Conservation (phyloP, 2,888 invertebrate species). For the Drosophila limbata region DNA sequence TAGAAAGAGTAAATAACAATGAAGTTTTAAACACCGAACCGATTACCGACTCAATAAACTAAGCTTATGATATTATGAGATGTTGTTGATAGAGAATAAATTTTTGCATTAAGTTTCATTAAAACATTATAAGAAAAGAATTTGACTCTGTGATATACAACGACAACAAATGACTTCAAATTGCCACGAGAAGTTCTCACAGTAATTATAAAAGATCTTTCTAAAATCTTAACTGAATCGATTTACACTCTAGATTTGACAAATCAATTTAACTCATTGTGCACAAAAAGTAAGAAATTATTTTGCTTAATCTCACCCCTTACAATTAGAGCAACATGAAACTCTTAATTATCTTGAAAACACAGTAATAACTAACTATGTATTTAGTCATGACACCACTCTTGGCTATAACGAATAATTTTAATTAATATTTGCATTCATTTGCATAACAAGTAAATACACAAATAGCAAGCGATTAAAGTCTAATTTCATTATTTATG, state of each 20-base stretch:
- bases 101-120: no score
- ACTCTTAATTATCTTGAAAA: not conserved
- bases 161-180: not conserved
- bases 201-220: not conserved
- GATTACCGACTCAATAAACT: no score
- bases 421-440: conserved; percentile 50
- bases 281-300: not conserved
- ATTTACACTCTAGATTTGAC: not conserved
- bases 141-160: not conserved
- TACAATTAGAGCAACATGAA: not conserved
- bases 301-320: not conserved
- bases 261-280: not conserved
- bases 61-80: no score
- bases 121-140: no score
- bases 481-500: conserved; percentile 28
- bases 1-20: no score
- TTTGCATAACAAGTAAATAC: conserved; percentile 48
- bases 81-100: no score
- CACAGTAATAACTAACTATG: conserved; percentile 1
- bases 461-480: conserved; percentile 5
- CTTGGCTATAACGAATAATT: conserved; percentile 14
- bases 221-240: not conserved
- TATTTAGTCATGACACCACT: not conserved
- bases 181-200: not conserved
- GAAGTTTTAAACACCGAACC: no score